A percentile compares a stretch with the other conserved stretches of the same genome.
Evolutionary conservation across 2,113 vertebrate genomes (phyloP).

Genomic region (Malaclemys terrapin): DNA sequence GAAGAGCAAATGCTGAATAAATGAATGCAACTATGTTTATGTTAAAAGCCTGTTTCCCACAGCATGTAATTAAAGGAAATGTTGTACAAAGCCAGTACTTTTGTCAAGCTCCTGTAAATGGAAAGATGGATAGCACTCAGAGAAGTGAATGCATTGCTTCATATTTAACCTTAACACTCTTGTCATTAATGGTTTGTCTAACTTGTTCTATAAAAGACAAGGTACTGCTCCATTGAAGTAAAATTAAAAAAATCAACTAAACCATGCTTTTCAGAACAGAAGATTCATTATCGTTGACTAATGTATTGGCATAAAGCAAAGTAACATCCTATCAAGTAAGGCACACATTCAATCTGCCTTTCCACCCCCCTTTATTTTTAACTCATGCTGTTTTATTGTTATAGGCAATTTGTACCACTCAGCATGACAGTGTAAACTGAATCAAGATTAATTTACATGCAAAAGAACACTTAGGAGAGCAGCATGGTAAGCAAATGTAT

Average conservation of each 20-base stretch:
- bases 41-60: constrained; percentile 97
- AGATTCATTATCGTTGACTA: constrained; percentile 97
- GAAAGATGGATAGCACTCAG: constrained; percentile 95
- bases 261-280: constrained; percentile 98
- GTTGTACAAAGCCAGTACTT: constrained; percentile 95
- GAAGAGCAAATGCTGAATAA: constrained; percentile 93
- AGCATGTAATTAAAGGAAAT: constrained; percentile 95
- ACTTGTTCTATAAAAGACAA: constrained; percentile 92
- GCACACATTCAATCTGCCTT: constrained; percentile 94
- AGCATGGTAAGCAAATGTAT: constrained; percentile 97
- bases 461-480: constrained; percentile 99
- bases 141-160: constrained; percentile 92
- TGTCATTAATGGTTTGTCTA: constrained; percentile 95
- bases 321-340: constrained; percentile 97
- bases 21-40: constrained; percentile 95
- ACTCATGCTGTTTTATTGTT: constrained; percentile 98
- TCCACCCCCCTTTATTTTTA: constrained; percentile 89
- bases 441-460: constrained; percentile 99
- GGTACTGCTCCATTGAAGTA: constrained; percentile 94
- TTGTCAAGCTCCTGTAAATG: constrained; percentile 98
- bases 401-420: constrained; percentile 99
- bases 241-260: constrained; percentile 99
- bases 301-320: constrained; percentile 99
- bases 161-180: constrained; percentile 95
- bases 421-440: constrained; percentile 99